Base-by-base conservation (phyloP, 2,113 vertebrate species). In the Lophura nycthemera region DNA sequence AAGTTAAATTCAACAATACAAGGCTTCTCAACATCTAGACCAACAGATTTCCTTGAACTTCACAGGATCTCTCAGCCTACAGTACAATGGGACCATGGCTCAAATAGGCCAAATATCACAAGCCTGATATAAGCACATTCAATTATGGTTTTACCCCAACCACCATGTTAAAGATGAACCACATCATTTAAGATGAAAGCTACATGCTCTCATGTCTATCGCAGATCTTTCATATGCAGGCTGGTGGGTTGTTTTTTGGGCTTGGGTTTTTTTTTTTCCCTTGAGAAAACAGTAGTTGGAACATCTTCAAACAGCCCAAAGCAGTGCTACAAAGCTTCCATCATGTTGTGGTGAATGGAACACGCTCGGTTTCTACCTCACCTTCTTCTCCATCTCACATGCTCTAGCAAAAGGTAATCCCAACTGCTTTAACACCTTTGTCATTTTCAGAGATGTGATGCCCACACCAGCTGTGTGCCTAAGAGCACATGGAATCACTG, bases 381-480 rank as follows among this genome's bases (percentile, higher is more conserved):
- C 4, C 30, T 60, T 86, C 38, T 69, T 80, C 52, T 71, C 34
- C 59, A 76, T 38, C 54, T 88, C 67, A 60, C 57, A 93, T 85
- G 88, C 48, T 93, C 72, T 59, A 20, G 0, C 34, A 16, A 29
- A 70, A 80, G 50, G 50, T 87, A 87, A 90, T 73, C 82, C 72
- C 47, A 38, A 47, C 75, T 83, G 7, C 86, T 85, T 89, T 43
- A 94, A 85, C 54, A 91, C n/a, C 69, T 38, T 80, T 40, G 93
- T 65, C 72, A 60, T 93, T 89, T 95, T 91, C 89, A 86, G 89
- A 88, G 67, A 80, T 71, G 71, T 92, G 93, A 90, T 52, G 52
- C 83, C 65, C 5, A 5, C 79, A 52, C 67, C 71, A 90, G 90
- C 90, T 92, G 79, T 15, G 40, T 77, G 56, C 79, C 65, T 61